Conservation (phyloP, 2,797 vertebrate genomes). For the Acrocephalus scirpaceus region DNA sequence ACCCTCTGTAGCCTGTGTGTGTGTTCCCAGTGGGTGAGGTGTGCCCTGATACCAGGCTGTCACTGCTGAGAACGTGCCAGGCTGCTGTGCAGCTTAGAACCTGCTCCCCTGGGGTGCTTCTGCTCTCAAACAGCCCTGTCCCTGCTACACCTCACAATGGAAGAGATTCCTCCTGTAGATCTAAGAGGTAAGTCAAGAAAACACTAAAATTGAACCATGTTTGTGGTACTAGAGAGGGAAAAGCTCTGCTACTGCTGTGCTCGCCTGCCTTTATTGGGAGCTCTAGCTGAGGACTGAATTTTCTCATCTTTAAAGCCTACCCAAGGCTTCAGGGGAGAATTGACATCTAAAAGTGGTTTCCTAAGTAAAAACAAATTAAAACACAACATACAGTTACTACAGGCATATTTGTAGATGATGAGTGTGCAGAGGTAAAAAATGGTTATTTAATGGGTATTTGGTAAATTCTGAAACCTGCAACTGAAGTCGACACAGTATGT, state of each 20-base stretch:
- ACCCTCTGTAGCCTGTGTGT: neutral
- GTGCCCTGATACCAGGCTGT: neutral
- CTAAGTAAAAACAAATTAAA: neutral
- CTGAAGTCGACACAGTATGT: neutral
- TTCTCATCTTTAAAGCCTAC: neutral
- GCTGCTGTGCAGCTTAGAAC: neutral
- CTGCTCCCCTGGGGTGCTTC: neutral
- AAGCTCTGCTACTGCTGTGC: neutral
- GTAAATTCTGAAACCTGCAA: neutral
- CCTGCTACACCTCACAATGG: fast-evolving
- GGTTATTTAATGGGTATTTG: neutral
- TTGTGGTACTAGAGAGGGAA: too few relatives aligned
- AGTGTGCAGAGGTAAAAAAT: neutral
- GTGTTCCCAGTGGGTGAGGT: neutral
- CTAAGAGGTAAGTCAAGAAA: neutral
- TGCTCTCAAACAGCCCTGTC: neutral
- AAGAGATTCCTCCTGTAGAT: neutral
- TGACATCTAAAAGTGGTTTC: neutral
- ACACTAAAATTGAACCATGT: neutral
- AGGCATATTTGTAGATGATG: neutral
- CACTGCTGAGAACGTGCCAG: neutral
- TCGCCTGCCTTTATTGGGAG: neutral
- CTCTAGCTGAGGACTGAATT: neutral
- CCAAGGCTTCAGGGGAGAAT: neutral
- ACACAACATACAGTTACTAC: neutral